phyloP scores from a whole-genome alignment of 2,888 invertebrate species.

The Protonemura montana region DNA sequence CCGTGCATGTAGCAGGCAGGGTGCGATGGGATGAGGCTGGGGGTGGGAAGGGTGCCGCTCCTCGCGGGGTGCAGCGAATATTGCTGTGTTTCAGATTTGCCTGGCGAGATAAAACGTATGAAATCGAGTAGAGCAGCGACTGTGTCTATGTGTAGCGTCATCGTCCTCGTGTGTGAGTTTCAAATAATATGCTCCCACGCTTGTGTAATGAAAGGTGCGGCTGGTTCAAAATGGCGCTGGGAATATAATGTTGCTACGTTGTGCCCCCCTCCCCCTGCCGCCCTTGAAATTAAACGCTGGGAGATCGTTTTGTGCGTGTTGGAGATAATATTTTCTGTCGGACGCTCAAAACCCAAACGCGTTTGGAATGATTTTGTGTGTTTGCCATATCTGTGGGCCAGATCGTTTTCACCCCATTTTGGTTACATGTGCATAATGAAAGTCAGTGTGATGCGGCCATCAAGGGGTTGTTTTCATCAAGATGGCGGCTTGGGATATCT shows the following conservation, averaged over 20 bases:
- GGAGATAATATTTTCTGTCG: not conserved
- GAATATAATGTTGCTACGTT: not conserved
- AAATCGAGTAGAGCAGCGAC: not conserved
- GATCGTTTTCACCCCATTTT: not conserved
- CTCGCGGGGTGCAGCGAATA: constrained; percentile 21
- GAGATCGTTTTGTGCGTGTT: not conserved
- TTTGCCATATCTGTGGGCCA: not conserved
- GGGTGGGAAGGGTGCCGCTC: not conserved
- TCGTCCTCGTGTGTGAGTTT: not conserved
- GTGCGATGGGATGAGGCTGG: not conserved
- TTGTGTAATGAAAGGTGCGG: not conserved
- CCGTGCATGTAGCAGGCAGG: not conserved
- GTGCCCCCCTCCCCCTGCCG: not conserved
- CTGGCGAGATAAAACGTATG: not conserved
- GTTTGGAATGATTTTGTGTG: not conserved
- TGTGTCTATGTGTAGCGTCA: not conserved
- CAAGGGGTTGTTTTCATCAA: not conserved
- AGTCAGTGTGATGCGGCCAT: too few species aligned
- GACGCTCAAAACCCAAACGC: not conserved
- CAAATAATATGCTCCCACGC: not conserved
- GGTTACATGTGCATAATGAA: not conserved
- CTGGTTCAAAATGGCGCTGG: not conserved
- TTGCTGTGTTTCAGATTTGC: not conserved
- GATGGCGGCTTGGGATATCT: not conserved
- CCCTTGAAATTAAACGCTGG: not conserved